Evolutionary conservation across 2,113 vertebrate species (phyloP), one percentile per base, ranked within the genome.

Genomic region (Urocolius indicus): DNA sequence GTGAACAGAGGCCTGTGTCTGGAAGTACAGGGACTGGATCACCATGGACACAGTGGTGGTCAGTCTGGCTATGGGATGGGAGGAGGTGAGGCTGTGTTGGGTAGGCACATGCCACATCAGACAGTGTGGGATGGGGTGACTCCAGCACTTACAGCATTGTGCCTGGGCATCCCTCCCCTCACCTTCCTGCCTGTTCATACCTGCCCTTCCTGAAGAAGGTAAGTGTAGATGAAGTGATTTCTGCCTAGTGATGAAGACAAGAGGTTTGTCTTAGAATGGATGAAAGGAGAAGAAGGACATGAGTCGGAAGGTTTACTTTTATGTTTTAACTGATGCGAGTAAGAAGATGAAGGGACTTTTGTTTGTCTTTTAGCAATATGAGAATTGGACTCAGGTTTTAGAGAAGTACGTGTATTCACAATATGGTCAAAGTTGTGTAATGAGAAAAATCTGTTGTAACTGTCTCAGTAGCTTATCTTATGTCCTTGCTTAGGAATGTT

Each of bases 51-150:
- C 48, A 26, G n/a, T 2, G 2, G 15, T 57, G 57, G 7, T 27
- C 2, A 2, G 30, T 8, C 29, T 48, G 51, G 26, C 69, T 61
- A 46, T 0, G 2, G 38, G 24, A 26, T 0, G 10, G 7, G 11
- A 6, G 11, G 16, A 49, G n/a, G 23, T 1, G 14, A 62, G 29
- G 5, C 45, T 74, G 15, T 36, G 30, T 43, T 20, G 1, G 2
- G 13, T 38, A 22, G 22, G 16, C 20, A 11, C 0, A 6, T 34
- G 16, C 45, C 18, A 26, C 6, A 1, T 9, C 2, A 41, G 38
- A 41, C 21, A n/a, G 43, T 27, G 24, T 62, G 17, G 2, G 54
- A 1, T n/a, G 19, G 46, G 12, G 43, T 13, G 10, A 5, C 34
- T n/a, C 10, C 17, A 17, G 62, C 11, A 22, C 30, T 27, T 34